Conservation (phyloP, 2,888 invertebrate genomes). For the Ametastegia equiseti region DNA sequence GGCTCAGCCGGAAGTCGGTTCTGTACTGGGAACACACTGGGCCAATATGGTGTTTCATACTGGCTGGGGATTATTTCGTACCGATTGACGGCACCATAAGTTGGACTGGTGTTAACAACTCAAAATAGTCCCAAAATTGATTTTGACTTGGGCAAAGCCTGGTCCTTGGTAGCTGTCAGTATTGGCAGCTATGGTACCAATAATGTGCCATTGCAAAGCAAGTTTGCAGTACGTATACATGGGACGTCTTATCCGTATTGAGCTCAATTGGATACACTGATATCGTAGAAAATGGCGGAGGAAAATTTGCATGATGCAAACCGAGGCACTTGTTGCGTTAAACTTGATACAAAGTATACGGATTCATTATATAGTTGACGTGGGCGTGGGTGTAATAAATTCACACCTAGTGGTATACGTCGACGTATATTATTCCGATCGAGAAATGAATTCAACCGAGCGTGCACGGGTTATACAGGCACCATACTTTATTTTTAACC, state of each 20-base stretch:
- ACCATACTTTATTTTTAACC: not conserved
- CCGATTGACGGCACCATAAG: no score
- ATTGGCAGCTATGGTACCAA: no score
- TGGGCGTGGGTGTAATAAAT: conserved; percentile 4
- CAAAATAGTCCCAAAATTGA: no score
- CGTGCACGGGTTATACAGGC: not conserved
- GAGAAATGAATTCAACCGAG: conserved; percentile 11
- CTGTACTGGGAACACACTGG: no score
- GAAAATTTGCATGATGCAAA: conserved; percentile 31
- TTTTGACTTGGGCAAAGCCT: no score
- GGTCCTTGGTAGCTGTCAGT: no score
- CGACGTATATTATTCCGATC: not conserved
- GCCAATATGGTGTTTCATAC: no score
- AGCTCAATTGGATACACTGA: not conserved
- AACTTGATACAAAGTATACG: not conserved
- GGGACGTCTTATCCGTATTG: not conserved
- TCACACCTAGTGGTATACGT: conserved; percentile 4
- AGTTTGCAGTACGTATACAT: not conserved
- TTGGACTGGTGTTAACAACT: no score
- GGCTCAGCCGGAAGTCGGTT: no score
- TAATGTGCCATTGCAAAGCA: no score
- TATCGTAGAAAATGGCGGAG: not conserved
- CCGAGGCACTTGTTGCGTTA: not conserved
- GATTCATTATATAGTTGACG: not conserved
- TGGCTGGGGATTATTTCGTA: no score